A percentile compares a stretch with the other conserved stretches of the same genome.
These are phyloP conservation scores for Meteorus colon DNA, from an alignment of 2,888 invertebrate genomes.

Conservation along the genomic window DNA sequence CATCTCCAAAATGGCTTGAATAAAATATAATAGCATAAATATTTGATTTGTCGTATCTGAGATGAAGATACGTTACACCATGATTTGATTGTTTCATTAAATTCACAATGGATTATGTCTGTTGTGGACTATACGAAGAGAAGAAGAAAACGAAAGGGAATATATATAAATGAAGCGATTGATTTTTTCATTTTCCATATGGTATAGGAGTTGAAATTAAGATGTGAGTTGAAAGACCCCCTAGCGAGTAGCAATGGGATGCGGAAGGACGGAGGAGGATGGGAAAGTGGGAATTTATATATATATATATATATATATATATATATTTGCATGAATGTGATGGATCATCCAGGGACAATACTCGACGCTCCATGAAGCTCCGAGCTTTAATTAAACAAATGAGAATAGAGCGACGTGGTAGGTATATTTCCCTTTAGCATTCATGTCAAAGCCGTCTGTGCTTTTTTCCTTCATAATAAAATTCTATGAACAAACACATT, in stretches of 20 bases:
- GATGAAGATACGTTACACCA: too few relatives aligned
- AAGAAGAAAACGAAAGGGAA: too few relatives aligned
- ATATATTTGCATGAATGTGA: constrained; percentile 19
- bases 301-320: background rate
- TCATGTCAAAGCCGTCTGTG: background rate
- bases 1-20: too few relatives aligned
- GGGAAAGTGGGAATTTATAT: background rate
- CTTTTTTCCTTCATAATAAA: background rate
- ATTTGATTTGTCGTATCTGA: too few relatives aligned
- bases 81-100: too few relatives aligned
- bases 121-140: too few relatives aligned
- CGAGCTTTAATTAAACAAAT: constrained; percentile 27
- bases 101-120: too few relatives aligned
- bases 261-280: background rate
- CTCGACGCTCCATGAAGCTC: constrained; percentile 15
- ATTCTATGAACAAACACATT: constrained; percentile 13
- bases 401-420: constrained; percentile 18
- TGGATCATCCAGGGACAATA: constrained; percentile 23
- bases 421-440: constrained; percentile 10
- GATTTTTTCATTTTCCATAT: background rate
- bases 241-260: background rate
- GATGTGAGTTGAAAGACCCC: background rate
- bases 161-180: too few relatives aligned
- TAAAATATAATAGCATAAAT: too few relatives aligned
- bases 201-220: background rate